Base-by-base conservation (phyloP, 2,888 invertebrate genomes). In the Drosophila infuscata region DNA sequence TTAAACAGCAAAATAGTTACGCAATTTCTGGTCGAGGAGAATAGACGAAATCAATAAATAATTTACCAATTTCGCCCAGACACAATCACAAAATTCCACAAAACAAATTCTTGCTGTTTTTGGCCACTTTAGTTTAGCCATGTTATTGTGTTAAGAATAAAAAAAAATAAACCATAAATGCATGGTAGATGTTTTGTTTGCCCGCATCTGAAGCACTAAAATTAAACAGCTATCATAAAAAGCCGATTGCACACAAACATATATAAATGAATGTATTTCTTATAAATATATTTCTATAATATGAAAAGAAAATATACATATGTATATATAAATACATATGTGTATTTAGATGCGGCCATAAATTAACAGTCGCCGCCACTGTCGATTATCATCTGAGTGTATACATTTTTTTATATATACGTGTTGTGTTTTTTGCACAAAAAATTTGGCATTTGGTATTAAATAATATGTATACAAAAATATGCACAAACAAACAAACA, bases 311-410 rank as follows among this genome's bases (percentile, higher is more conserved):
- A 5, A 41, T 9, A 41, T 17, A 41, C 9, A 17, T n/a, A 17
- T 11, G 11, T 11, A 43, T 3, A 12, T 12, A 20, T 7, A 20
- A 1, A 43, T 43, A 12, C 3, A 46, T 46, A 20, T 20, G 25
- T 20, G 6, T 12, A 25, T n/a, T 5, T n/a, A 43, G 20, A 29
- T 75, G 70, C 48, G 72, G 61, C 61, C 71, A 79, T 84, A 84
- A 84, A 83, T 84, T 76, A 89, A 60, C 62, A 71, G 64, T 52
- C 33, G 49, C 33, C 33, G 49, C 33, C 38, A 57, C 59, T 43
- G 75, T 70, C 61, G 75, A 88, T 89, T 89, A 89, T 84, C 89
- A 84, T 74, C 61, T 65, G 65, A 68, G 56, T 67, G 69, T 73
- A 83, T 63, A 49, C 17, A 63, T 48, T 38, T 35, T 17, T 57